Base-by-base conservation (phyloP, 2,113 vertebrate species). In the Dipodomys spectabilis region DNA sequence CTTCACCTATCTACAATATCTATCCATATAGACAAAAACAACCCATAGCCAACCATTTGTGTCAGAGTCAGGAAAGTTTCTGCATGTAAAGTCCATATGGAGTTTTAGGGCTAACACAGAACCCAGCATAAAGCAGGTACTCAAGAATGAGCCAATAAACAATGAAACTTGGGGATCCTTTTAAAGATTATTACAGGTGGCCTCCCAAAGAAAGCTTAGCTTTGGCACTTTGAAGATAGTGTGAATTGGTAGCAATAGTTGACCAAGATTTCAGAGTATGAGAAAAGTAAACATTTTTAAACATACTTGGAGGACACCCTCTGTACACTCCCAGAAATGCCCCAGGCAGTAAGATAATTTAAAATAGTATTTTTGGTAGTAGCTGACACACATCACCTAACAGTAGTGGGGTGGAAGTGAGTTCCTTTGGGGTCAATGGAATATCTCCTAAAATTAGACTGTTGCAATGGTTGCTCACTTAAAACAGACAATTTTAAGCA, bases 361-460 rank as follows among this genome's bases (percentile, higher is more conserved):
- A 75, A 15, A 62, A 60, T 39, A 27, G 44, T 79, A 11, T 28
- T 71, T 81, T 88, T 22, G n/a, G 71, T 80, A 77, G 85, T 86
- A 67, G 44, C 75, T 67, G 32, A 67, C 27, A 30, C 15, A 79
- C 4, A n/a, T 69, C 6, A 35, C 49, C 18, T 60, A 69, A 53
- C 72, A 83, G 13, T 44, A 90, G 18, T 77, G 20, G 9, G 18
- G 89, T 86, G 77, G 91, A 80, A 64, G 13, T 32, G 39, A 79
- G 35, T 82, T 83, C 25, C 91, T 90, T 44, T 0, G 8, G 62
- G 15, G 28, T 1, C 77, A 35, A 81, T 49, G 32, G n/a, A 95
- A 92, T 39, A 81, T 68, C 19, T 20, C 81, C 60, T 86, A 83
- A 77, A 91, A 93, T 91, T 93, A 86, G 83, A 80, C 73, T 72